Percentiles rank a stretch among this genome's conserved stretches.
Evolutionary conservation across 2,113 vertebrate genomes (phyloP).

Genomic region (Cairina moschata): DNA sequence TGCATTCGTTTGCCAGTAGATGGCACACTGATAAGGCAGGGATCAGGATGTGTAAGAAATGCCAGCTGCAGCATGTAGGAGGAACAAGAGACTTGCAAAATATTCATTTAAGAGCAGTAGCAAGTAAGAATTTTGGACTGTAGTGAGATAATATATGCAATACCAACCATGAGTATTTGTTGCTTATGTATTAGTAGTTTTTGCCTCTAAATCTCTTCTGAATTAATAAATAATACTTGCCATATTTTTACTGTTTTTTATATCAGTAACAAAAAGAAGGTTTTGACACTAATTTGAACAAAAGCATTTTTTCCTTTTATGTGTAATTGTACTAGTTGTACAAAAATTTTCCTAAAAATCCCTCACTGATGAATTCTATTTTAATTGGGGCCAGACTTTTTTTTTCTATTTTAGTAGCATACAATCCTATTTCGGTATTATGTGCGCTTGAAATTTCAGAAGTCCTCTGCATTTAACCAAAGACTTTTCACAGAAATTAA

Average conservation of each 20-base stretch:
- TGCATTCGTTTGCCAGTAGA: not conserved
- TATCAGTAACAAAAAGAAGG: not conserved
- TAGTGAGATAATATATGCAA: not conserved
- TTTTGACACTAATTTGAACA: not conserved
- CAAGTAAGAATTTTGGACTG: not conserved
- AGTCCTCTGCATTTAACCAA: not conserved
- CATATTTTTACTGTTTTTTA: not conserved
- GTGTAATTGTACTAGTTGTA: not conserved
- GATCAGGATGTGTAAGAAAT: not conserved
- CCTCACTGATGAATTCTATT: not conserved
- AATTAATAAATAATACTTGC: not conserved
- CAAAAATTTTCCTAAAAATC: not conserved
- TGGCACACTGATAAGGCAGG: not conserved
- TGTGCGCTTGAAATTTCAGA: not conserved
- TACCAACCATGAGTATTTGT: not conserved
- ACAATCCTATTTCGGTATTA: not conserved
- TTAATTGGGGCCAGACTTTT: not conserved
- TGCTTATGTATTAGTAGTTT: not conserved
- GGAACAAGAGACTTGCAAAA: not conserved
- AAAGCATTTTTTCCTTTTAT: not conserved
- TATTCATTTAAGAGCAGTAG: not conserved
- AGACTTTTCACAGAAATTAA: not conserved
- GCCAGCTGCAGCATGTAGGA: not conserved
- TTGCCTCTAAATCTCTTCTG: not conserved
- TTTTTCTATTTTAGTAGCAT: not conserved